Base-by-base conservation (phyloP, 2,113 vertebrate species). In the Myrmophylax atrothorax region DNA sequence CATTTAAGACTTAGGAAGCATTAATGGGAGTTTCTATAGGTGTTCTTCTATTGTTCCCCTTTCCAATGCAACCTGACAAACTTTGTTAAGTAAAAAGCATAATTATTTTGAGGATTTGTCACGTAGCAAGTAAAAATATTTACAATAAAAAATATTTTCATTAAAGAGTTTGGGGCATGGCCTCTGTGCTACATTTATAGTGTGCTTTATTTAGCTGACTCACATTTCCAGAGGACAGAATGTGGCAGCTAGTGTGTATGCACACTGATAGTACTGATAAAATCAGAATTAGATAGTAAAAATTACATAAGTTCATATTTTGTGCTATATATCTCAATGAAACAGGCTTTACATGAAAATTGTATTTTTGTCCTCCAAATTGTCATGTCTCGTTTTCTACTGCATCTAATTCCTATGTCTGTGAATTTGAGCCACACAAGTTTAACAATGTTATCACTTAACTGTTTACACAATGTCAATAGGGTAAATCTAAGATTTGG, bases 11-110 rank as follows among this genome's bases (percentile, higher is more conserved):
- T 86, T 63, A 46, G 6, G 33, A 77, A 80, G 20, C 35, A 91
- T 58, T 76, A 89, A 75, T 60, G 18, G 47, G 16, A 84, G 8
- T 73, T 89, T 91, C 62, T 85, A 6, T 29, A 76, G 22, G 14
- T 80, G 53, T 55, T 83, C 29, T 87, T 29, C 69, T 89, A 95
- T 90, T 90, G 76, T 93, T 93, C 16, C 13, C 14, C 24, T 77
- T 90, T 84, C 79, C 84, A 50, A 74, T 79, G 47, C 28, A 94
- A 91, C 76, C 69, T 90, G 78, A 69, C 62, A 88, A 94, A 85
- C 63, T 85, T 69, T 46, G 83, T 93, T 89, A 96, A 80, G 28
- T 14, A 75, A 90, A 82, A 86, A 70, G 2, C 4, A 63, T 20
- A 82, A 53, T 69, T 91, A 84, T 70, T 79, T 85, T 92, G 37